These are phyloP conservation scores for Proales similis DNA, from an alignment of 1,140 invertebrate genomes.

Conservation along the genomic window DNA sequence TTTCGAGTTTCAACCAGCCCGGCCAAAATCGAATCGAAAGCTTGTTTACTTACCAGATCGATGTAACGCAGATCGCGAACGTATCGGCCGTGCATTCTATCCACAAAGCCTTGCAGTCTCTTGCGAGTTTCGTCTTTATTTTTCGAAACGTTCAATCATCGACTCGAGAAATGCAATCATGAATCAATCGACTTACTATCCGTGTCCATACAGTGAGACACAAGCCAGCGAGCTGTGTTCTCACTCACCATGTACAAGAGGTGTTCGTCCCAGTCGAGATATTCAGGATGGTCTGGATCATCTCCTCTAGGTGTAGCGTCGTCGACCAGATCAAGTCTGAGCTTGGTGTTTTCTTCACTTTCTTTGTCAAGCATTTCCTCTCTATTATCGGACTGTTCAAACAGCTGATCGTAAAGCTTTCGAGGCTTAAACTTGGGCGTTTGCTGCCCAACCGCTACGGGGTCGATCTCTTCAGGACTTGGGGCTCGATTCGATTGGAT, in stretches of 20 bases:
- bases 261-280: conserved; percentile 20
- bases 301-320: too few relatives aligned
- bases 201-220: not conserved
- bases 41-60: not conserved
- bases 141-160: too few relatives aligned
- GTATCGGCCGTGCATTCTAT: conserved; percentile 20
- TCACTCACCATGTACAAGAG: conserved; percentile 25
- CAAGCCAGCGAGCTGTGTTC: conserved; percentile 24
- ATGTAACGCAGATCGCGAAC: not conserved
- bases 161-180: too few relatives aligned
- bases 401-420: not conserved
- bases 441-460: too few relatives aligned
- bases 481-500: too few relatives aligned
- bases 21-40: not conserved
- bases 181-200: not conserved
- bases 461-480: too few relatives aligned
- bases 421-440: not conserved
- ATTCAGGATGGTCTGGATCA: not conserved
- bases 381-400: not conserved
- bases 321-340: too few relatives aligned
- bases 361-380: too few relatives aligned
- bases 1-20: not conserved
- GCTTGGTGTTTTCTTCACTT: too few relatives aligned
- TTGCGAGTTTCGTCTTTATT: too few relatives aligned
- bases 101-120: conserved; percentile 3